Evolutionary conservation across 2,113 vertebrate genomes (phyloP), one percentile per base, ranked within the genome.

Genomic region (Mesoclemmys tuberculata): DNA sequence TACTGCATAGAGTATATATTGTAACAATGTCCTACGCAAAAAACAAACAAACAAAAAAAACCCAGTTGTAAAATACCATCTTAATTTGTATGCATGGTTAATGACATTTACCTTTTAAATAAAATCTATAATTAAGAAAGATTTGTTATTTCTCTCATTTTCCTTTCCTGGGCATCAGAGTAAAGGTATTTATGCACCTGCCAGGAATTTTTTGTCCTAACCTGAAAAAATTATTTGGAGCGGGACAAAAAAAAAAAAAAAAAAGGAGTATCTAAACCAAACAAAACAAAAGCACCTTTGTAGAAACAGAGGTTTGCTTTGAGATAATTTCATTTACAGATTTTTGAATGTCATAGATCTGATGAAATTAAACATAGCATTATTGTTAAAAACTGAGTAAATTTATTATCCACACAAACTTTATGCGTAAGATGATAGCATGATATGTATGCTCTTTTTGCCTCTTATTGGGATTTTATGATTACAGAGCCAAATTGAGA

Each of bases 31-130:
- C 97, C 97, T 98, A 98, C 97, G 97, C 97, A 98, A 98, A 41
- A 97, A 88, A 96, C 94, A 89, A 35, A 90, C 95, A 96, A 88
- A 96, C 95, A 93, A 97, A 89, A 95, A 97, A 94, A 96, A 95
- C 84, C 96, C 89, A 98, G 96, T 93, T 97, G 98, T 98, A 98
- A 98, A 97, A 97, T 97, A 97, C 80, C 51, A 84, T 98, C 97
- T 98, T 98, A 98, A 98, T 86, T 96, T 98, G 97, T 98, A 98
- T 98, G 98, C 98, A 98, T 98, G 98, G 96, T 97, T 98, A 98
- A 97, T 96, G 97, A 98, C 44, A 96, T 98, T 98, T 98, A 98
- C 97, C 97, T 98, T 98, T 98, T 98, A 97, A 98, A 98, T 98
- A 98, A 98, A 97, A 97, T 94, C 93, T 94, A 16, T 85, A 96